phyloP scores from a whole-genome alignment of 1,140 invertebrate species.

The Mycetomoellerius zeteki region DNA sequence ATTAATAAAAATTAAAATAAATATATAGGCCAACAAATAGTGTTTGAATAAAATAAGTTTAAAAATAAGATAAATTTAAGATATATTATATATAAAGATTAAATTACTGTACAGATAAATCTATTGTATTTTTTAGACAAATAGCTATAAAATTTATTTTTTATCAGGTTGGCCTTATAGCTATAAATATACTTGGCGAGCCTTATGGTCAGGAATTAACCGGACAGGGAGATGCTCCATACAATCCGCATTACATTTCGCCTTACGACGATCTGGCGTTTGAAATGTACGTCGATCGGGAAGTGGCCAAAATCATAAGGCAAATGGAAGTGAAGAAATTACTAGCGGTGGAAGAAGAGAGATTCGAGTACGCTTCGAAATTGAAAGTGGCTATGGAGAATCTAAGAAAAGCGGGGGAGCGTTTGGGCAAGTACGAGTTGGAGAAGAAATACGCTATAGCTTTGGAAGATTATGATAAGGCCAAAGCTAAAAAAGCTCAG shows the following conservation, averaged over 20 bases:
- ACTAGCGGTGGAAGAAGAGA: slow-evolving; percentile 94
- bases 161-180: slow-evolving; percentile 90
- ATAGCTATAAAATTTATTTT: slow-evolving; percentile 24
- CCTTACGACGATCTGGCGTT: slow-evolving; percentile 98
- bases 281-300: slow-evolving; percentile 98
- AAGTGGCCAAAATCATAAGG: slow-evolving; percentile 95
- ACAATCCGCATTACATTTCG: slow-evolving; percentile 91
- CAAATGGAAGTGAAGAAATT: slow-evolving; percentile 95
- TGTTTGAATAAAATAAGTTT: neutral
- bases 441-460: slow-evolving; percentile 97
- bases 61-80: slow-evolving; percentile 1
- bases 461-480: slow-evolving; percentile 96
- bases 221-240: slow-evolving; percentile 83
- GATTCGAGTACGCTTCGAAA: slow-evolving; percentile 97
- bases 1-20: slow-evolving; percentile 63
- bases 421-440: slow-evolving; percentile 95
- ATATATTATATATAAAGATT: neutral
- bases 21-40: neutral
- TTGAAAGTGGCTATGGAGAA: slow-evolving; percentile 95
- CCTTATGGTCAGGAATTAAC: slow-evolving; percentile 76
- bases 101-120: neutral
- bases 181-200: slow-evolving; percentile 93
- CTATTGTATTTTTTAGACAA: neutral
- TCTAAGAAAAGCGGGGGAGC: slow-evolving; percentile 94
- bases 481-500: slow-evolving; percentile 95